phyloP scores from a whole-genome alignment of 2,113 vertebrate species.

The Callionymus lyra region DNA sequence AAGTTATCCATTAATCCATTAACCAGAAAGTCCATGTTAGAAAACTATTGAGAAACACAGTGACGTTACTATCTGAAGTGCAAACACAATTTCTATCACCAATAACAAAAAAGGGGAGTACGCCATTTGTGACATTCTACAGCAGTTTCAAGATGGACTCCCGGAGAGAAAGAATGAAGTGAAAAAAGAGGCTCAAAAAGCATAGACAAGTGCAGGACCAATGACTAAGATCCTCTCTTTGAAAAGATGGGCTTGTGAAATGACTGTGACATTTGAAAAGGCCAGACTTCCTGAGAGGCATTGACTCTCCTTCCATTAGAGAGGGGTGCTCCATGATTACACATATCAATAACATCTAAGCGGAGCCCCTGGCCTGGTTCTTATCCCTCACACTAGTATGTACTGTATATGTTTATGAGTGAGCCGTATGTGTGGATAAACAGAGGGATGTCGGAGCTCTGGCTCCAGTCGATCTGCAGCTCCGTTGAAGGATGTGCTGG shows the following conservation, averaged over 20 bases:
- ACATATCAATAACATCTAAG: constrained; percentile 52
- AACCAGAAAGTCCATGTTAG: too few relatives aligned
- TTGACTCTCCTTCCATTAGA: constrained; percentile 49
- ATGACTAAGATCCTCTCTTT: constrained; percentile 37
- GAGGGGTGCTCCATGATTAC: constrained; percentile 36
- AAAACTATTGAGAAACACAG: too few relatives aligned
- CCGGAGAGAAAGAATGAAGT: too few relatives aligned
- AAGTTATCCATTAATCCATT: too few relatives aligned
- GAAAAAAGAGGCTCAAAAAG: too few relatives aligned
- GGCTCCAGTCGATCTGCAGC: constrained; percentile 17
- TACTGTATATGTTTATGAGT: not conserved
- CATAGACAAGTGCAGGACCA: constrained; percentile 33
- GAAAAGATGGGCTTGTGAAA: constrained; percentile 46
- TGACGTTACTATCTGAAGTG: too few relatives aligned
- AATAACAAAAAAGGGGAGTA: too few relatives aligned
- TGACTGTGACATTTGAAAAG: constrained; percentile 61
- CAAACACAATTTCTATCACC: too few relatives aligned
- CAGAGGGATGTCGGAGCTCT: constrained; percentile 22
- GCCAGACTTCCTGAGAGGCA: constrained; percentile 58
- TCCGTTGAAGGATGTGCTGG: constrained; percentile 19
- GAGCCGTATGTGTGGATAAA: constrained; percentile 5
- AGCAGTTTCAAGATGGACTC: too few relatives aligned
- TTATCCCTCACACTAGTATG: constrained; percentile 17
- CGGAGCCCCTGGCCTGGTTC: constrained; percentile 23
- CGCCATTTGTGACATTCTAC: too few relatives aligned